A percentile compares a stretch with the other conserved stretches of the same genome.
These are phyloP conservation scores for Phyllopteryx taeniolatus DNA, from an alignment of 2,113 vertebrate genomes.

Conservation along the genomic window DNA sequence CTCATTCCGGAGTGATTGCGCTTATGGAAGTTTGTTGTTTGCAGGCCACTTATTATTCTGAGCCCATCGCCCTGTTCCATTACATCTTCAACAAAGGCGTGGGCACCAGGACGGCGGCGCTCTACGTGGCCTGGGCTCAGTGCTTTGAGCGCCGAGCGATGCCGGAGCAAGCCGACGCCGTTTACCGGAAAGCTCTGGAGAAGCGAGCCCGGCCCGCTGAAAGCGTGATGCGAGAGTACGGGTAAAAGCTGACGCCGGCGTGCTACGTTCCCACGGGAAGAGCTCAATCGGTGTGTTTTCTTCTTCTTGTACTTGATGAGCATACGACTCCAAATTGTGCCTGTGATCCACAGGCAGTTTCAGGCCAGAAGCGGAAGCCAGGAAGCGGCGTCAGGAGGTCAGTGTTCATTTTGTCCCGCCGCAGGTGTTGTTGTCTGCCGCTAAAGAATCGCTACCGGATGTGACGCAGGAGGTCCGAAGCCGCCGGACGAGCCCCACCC, in stretches of 20 bases:
- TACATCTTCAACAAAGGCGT: conserved; percentile 73
- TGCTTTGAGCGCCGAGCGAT: conserved; percentile 70
- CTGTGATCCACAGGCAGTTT: conserved; percentile 70
- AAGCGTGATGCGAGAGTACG: conserved; percentile 70
- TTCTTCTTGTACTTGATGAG: not conserved
- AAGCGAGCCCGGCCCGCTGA: conserved; percentile 77
- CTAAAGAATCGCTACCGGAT: not conserved
- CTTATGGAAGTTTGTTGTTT: not conserved
- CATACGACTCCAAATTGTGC: not conserved
- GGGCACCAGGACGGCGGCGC: conserved; percentile 67
- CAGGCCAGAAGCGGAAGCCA: conserved; percentile 58
- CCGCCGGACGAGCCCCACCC: conserved; percentile 72
- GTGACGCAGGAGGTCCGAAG: conserved; percentile 36
- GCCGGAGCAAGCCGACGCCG: conserved; percentile 59
- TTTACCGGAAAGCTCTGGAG: conserved; percentile 76
- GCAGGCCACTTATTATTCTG: conserved; percentile 74
- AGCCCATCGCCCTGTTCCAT: conserved; percentile 72
- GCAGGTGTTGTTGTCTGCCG: not conserved
- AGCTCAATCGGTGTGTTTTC: not conserved
- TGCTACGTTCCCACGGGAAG: not conserved
- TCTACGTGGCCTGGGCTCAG: conserved; percentile 81
- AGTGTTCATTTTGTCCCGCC: not conserved
- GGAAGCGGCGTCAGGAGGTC: conserved; percentile 57
- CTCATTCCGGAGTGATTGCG: not conserved
- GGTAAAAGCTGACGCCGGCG: conserved; percentile 50